Evolutionary conservation across 2,797 vertebrate genomes (phyloP).

Genomic region (Pampus argenteus): DNA sequence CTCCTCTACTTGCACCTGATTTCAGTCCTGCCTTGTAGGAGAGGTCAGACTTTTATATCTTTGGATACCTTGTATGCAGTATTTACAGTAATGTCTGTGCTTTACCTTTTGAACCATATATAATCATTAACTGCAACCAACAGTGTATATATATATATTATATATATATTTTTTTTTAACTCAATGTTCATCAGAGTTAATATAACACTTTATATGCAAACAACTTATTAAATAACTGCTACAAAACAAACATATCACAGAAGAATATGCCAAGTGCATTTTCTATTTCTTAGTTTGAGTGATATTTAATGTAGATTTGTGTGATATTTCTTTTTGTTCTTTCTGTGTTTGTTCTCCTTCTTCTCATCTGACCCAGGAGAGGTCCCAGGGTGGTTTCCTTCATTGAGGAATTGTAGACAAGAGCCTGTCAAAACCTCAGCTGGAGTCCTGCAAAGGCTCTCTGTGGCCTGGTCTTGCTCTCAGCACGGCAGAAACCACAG

Average conservation of each 20-base stretch:
- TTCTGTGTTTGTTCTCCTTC: conserved; percentile 42
- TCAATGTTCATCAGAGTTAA: no score
- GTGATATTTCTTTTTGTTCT: conserved; percentile 8
- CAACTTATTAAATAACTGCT: not conserved
- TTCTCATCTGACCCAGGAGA: conserved; percentile 68
- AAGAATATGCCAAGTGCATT: not conserved
- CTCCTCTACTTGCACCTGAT: conserved; percentile 49
- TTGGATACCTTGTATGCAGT: conserved; percentile 17
- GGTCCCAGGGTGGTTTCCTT: conserved; percentile 69
- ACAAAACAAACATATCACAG: not conserved
- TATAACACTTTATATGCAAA: not conserved
- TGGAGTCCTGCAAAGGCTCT: conserved; percentile 62
- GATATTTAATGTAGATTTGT: not conserved
- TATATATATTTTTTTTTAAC: no score
- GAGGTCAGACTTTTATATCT: conserved; percentile 55
- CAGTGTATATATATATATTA: not conserved
- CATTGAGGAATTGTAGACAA: conserved; percentile 66
- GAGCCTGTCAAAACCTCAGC: conserved; percentile 78
- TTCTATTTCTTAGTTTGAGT: not conserved
- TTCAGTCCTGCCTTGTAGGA: conserved; percentile 44
- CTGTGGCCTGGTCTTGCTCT: conserved; percentile 55
- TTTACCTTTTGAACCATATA: not conserved
- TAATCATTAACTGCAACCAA: not conserved
- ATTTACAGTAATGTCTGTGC: conserved; percentile 6
- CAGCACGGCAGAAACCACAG: conserved; percentile 53